Evolutionary conservation across 2,888 invertebrate species (phyloP).

Genomic region (Zaprionus lineosus): DNA sequence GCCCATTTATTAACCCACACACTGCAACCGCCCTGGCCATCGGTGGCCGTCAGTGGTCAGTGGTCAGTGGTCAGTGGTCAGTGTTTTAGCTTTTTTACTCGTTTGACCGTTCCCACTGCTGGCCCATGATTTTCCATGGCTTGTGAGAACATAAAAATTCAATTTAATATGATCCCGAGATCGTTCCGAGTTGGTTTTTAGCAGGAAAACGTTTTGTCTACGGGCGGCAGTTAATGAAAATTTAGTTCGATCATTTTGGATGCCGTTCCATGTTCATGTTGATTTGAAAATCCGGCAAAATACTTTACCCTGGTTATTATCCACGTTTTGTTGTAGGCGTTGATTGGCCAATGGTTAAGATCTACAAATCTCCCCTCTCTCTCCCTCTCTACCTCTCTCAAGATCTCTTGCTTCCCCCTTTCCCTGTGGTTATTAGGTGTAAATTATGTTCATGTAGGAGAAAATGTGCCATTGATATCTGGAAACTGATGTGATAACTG

Average conservation of each 20-base stretch:
- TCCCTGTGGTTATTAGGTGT: constrained; percentile 19
- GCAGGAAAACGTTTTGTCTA: constrained; percentile 59
- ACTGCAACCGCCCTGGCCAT: constrained; percentile 10
- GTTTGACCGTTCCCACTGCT: constrained; percentile 40
- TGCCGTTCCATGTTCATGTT: constrained; percentile 35
- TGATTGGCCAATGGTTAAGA: constrained; percentile 24
- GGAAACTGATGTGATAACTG: no score
- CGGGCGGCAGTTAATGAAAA: constrained; percentile 59
- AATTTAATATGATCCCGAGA: constrained; percentile 71
- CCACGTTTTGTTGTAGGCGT: constrained; percentile 34
- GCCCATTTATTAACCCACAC: constrained; percentile 74
- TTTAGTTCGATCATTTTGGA: constrained; percentile 51
- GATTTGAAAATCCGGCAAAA: constrained; percentile 24
- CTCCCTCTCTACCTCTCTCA: constrained; percentile 33
- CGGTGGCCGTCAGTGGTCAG: no score
- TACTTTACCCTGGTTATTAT: constrained; percentile 9
- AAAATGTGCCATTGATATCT: not conserved
- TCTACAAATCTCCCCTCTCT: constrained; percentile 2
- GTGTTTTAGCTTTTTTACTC: constrained; percentile 47
- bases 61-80: constrained; percentile 3
- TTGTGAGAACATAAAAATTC: constrained; percentile 77
- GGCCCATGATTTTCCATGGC: constrained; percentile 60
- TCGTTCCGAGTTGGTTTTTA: constrained; percentile 34
- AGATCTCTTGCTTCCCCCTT: no score
- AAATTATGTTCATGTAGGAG: no score